A percentile compares a stretch with the other conserved stretches of the same genome.
Conservation (phyloP, 1,140 invertebrate genomes). For the Tetragnatha versicolor region DNA sequence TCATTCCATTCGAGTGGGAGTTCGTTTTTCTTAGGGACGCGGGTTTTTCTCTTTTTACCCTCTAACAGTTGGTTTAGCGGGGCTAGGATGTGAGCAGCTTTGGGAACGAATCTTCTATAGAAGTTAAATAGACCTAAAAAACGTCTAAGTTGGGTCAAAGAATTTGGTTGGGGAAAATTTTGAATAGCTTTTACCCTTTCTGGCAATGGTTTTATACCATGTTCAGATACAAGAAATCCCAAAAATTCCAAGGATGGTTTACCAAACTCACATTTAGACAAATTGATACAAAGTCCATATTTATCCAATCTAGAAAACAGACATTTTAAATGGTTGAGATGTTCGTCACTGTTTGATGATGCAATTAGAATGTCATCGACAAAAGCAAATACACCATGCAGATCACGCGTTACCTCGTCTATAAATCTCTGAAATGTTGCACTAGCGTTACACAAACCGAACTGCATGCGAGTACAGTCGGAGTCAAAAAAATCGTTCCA, state of each 20-base stretch:
- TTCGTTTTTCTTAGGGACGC: no score
- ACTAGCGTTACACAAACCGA: conserved; percentile 50
- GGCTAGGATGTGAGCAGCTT: neutral
- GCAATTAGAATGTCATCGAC: conserved; percentile 69
- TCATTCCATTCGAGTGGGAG: no score
- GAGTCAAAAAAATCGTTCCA: no score
- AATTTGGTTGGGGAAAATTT: conserved; percentile 58
- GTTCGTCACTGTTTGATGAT: conserved; percentile 59
- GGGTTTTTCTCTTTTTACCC: no score
- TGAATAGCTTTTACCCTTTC: conserved; percentile 30
- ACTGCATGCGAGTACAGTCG: no score
- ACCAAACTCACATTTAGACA: conserved; percentile 52
- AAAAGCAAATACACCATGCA: conserved; percentile 63
- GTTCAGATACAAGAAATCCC: neutral
- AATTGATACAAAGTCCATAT: conserved; percentile 60
- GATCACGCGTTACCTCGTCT: conserved; percentile 63
- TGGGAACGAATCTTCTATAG: conserved; percentile 58
- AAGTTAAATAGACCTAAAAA: conserved; percentile 63
- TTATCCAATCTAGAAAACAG: conserved; percentile 61
- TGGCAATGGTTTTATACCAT: conserved; percentile 32
- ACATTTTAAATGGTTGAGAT: conserved; percentile 60
- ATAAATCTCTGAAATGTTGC: conserved; percentile 61
- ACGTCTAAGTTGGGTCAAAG: conserved; percentile 60
- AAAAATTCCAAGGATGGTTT: conserved; percentile 45
- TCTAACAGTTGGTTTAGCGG: neutral